Evolutionary conservation across 2,113 vertebrate species (phyloP).

Genomic region (Psophia crepitans): DNA sequence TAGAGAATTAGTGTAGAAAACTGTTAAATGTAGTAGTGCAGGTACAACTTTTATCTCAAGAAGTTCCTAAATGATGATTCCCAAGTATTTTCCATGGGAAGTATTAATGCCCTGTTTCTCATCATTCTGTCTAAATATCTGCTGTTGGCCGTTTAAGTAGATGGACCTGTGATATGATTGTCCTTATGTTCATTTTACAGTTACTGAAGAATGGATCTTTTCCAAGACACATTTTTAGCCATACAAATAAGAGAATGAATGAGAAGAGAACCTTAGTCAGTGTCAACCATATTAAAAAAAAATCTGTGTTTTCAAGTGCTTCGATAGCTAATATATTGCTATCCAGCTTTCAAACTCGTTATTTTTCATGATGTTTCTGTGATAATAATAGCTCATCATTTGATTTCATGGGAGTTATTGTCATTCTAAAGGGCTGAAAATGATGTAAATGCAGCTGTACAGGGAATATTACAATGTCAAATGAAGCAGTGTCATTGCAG

Average conservation of each 20-base stretch:
- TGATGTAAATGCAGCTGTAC: slow-evolving; percentile 44
- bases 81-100: not conserved
- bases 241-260: not conserved
- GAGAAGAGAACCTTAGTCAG: not conserved
- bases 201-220: not conserved
- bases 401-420: slow-evolving; percentile 52
- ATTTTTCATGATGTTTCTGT: slow-evolving; percentile 44
- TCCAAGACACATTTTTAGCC: not conserved
- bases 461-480: slow-evolving; percentile 61
- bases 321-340: not conserved
- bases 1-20: not conserved
- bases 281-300: not conserved
- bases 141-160: not conserved
- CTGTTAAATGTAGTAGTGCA: not conserved
- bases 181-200: not conserved
- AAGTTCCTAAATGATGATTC: not conserved
- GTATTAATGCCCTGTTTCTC: not conserved
- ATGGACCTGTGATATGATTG: not conserved
- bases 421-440: slow-evolving; percentile 46
- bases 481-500: slow-evolving; percentile 26
- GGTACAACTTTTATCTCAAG: not conserved
- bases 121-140: not conserved
- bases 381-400: slow-evolving; percentile 38
- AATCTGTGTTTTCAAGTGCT: not conserved
- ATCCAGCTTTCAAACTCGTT: not conserved